Base-by-base conservation (phyloP, 2,113 vertebrate genomes). In the Rhinolophus sinicus region DNA sequence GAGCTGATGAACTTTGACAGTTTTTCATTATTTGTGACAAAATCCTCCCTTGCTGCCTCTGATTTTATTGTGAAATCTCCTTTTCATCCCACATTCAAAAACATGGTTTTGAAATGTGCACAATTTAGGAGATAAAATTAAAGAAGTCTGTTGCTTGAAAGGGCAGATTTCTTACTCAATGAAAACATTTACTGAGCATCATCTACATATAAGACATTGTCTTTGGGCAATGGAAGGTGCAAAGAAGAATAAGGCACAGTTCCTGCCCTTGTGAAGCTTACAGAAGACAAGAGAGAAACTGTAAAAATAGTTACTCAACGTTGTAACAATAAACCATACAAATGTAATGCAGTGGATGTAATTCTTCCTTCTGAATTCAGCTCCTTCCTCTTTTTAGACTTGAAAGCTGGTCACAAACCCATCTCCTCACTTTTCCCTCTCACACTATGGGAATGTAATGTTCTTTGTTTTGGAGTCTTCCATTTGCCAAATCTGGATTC, bases 1-100 rank as follows among this genome's bases (percentile, higher is more conserved):
- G 18, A 67, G 15, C 38, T 86, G 6, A 24, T 93, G 95, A 93
- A 83, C 92, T 90, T 60, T 80, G 78, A 83, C 64, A 70, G 4
- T 16, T 84, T 90, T 95, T 88, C 44, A 89, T 89, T 82, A 72
- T 77, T 85, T 91, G 94, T 93, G 54, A 75, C 16, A 80, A 85
- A 81, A 90, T 84, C 30, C 18, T 92, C 47, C 50, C 33, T 60
- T 60, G 47, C 67, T 87, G 44, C 24, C 18, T 93, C 70, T 19
- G 12, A 91, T 88, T 91, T 80, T 81, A 87, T 47, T 85, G 67
- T 77, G 30, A 75, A 82, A 90, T 90, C 56, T 92, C 85, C 81
- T 95, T 96, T 93, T 90, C 38, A 65, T 13, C 18, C 35, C 7
- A 24, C 56, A 47, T 95, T 82, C 19, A 47, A 89, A 96, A 28